phyloP scores from a whole-genome alignment of 2,797 vertebrate genomes.

The Agapornis canus region DNA sequence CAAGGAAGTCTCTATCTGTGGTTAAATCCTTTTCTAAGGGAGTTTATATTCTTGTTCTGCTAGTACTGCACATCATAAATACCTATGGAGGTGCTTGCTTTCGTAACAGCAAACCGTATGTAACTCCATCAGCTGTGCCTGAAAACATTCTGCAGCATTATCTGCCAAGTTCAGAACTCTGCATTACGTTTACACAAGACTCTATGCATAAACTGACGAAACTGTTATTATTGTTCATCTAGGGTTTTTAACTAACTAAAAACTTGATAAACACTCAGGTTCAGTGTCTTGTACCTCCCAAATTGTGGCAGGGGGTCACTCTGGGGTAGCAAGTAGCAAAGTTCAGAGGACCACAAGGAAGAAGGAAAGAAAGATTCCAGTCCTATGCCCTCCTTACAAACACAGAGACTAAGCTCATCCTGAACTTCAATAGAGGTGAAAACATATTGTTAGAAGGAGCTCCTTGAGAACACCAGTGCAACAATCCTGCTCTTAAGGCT shows the following conservation, averaged over 20 bases:
- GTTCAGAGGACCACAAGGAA: not conserved
- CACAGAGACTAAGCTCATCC: not conserved
- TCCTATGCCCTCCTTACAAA: not conserved
- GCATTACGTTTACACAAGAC: not conserved
- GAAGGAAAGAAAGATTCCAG: not conserved
- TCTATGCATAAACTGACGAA: fast-evolving
- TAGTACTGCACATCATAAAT: not conserved
- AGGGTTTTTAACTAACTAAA: not conserved
- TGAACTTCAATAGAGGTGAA: not conserved
- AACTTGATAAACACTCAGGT: not conserved
- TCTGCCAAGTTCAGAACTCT: not conserved
- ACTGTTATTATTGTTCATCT: not conserved
- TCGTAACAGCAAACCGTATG: not conserved
- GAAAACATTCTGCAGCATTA: not conserved
- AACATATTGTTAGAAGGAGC: not conserved
- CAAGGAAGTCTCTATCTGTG: conserved; percentile 33
- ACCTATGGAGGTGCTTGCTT: not conserved
- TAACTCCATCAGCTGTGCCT: not conserved
- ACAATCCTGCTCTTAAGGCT: not conserved
- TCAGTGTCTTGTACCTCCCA: not conserved
- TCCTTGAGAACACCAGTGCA: not conserved
- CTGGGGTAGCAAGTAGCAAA: not conserved
- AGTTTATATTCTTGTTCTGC: not conserved
- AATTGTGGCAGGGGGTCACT: not conserved
- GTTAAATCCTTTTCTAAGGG: not conserved